Conservation (phyloP, 1,140 invertebrate genomes). For the Drosophila sproati region DNA sequence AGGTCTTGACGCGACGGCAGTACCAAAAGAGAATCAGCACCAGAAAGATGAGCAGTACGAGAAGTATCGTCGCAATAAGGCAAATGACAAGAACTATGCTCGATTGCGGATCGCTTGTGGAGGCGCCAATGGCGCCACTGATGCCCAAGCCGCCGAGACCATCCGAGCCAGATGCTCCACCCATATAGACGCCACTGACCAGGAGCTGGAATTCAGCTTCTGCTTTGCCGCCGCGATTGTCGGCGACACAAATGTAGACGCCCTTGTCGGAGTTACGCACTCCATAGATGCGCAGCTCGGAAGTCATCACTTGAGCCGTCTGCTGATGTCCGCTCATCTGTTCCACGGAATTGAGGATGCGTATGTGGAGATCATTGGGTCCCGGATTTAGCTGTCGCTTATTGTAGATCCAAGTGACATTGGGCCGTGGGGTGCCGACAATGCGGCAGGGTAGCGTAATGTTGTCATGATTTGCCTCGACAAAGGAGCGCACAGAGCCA, state of each 20-base stretch:
- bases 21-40: constrained; percentile 89
- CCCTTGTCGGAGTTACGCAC: constrained; percentile 91
- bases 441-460: constrained; percentile 92
- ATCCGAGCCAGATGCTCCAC: constrained; percentile 84
- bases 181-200: constrained; percentile 86
- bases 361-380: constrained; percentile 85
- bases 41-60: constrained; percentile 87
- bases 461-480: constrained; percentile 88
- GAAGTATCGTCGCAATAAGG: constrained; percentile 86
- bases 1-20: constrained; percentile 86
- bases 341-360: constrained; percentile 80
- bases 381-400: constrained; percentile 84
- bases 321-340: constrained; percentile 26
- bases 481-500: constrained; percentile 85
- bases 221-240: constrained; percentile 93
- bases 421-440: constrained; percentile 90
- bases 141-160: constrained; percentile 61
- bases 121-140: constrained; percentile 70
- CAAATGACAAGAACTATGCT: constrained; percentile 86
- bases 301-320: constrained; percentile 54
- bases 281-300: constrained; percentile 90
- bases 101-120: constrained; percentile 67
- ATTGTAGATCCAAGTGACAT: constrained; percentile 91
- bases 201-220: constrained; percentile 88
- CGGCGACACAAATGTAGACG: constrained; percentile 94